Conservation (phyloP, 2,113 vertebrate species). For the Sprattus sprattus region DNA sequence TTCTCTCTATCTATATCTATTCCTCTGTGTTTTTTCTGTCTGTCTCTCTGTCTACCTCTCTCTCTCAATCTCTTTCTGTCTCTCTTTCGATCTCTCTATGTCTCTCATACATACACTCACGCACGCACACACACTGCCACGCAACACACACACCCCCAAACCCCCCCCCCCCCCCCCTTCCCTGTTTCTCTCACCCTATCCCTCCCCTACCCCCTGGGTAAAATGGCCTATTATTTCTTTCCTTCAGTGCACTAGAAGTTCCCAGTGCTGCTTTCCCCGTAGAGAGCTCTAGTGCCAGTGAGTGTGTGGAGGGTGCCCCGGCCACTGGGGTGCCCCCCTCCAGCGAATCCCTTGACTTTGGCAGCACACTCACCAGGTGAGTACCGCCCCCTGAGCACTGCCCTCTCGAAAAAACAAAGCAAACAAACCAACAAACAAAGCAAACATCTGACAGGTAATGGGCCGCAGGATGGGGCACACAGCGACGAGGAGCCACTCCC, state of each 20-base stretch:
- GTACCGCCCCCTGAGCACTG: constrained; percentile 58
- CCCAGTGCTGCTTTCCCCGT: constrained; percentile 81
- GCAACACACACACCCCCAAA: neutral
- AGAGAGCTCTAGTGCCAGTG: constrained; percentile 79
- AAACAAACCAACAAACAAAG: neutral
- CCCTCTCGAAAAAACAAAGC: constrained; percentile 12
- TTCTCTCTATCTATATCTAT: neutral
- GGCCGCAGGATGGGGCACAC: neutral
- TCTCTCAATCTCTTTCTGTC: neutral
- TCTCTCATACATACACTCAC: neutral
- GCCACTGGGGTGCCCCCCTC: constrained; percentile 75
- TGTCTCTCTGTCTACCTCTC: neutral
- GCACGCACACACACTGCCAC: too few relatives aligned
- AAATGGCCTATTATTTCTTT: constrained; percentile 81
- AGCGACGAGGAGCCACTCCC: neutral
- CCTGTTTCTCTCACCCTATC: constrained; percentile 1
- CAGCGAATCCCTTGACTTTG: constrained; percentile 80
- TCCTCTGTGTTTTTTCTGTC: neutral
- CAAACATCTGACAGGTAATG: neutral
- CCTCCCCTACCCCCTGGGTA: constrained; percentile 55
- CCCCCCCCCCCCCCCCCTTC: constrained; percentile 16
- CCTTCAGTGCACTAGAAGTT: constrained; percentile 86
- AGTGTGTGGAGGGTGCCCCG: constrained; percentile 85
- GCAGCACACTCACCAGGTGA: constrained; percentile 81
- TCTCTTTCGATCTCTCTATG: neutral